Evolutionary conservation across 2,888 invertebrate genomes (phyloP).

Genomic region (Cotesia congregata): DNA sequence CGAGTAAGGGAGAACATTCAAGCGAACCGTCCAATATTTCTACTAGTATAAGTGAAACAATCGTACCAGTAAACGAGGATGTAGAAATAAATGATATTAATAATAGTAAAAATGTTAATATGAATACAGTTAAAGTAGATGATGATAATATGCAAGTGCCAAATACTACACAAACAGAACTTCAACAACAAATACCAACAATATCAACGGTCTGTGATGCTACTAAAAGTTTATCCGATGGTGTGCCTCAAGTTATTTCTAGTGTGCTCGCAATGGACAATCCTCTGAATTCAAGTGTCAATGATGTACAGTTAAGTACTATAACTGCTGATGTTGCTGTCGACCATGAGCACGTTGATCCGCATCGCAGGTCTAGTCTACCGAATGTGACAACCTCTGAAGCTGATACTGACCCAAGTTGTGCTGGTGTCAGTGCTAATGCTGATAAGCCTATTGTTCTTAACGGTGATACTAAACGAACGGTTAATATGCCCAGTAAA

Average conservation of each 20-base stretch:
- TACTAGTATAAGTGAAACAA: conserved; percentile 67
- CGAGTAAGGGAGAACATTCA: conserved; percentile 61
- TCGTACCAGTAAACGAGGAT: conserved; percentile 56
- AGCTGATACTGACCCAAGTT: conserved; percentile 57
- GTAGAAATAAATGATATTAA: conserved; percentile 65
- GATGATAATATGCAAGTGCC: conserved; percentile 69
- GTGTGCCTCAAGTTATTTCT: conserved; percentile 68
- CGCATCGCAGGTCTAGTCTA: conserved; percentile 75
- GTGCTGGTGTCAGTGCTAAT: conserved; percentile 39
- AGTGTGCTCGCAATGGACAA: conserved; percentile 62
- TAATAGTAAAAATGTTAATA: conserved; percentile 63
- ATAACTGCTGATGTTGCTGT: neutral
- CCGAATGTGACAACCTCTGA: conserved; percentile 70
- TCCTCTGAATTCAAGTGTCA: conserved; percentile 54
- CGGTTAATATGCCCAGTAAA: conserved; percentile 41
- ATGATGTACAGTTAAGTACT: neutral
- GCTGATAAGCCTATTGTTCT: neutral
- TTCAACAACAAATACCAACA: conserved; percentile 73
- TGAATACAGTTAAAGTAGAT: conserved; percentile 60
- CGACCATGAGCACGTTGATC: conserved; percentile 61
- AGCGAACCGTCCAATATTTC: conserved; percentile 69
- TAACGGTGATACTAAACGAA: neutral
- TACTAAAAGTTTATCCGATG: conserved; percentile 70
- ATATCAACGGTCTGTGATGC: conserved; percentile 84
- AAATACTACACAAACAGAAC: conserved; percentile 62